Evolutionary conservation across 2,797 vertebrate genomes (phyloP).

Genomic region (Phylloscopus collybita): DNA sequence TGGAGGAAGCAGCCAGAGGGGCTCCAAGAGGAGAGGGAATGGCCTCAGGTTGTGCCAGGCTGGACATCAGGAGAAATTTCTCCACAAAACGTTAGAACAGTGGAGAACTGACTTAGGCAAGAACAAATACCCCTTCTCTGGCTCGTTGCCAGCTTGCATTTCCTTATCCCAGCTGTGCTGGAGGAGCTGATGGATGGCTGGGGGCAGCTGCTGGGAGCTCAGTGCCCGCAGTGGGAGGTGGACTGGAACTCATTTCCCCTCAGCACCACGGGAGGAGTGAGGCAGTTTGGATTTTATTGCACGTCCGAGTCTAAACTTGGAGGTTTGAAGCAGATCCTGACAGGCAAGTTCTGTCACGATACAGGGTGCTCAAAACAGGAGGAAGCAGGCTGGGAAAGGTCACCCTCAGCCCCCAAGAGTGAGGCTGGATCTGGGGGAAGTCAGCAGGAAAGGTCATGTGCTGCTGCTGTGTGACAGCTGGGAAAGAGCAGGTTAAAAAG

Average conservation of each 20-base stretch:
- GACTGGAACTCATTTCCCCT: not conserved
- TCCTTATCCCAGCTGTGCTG: not conserved
- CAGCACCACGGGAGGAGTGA: rapidly evolving
- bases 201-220: not conserved
- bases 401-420: not conserved
- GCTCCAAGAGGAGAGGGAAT: not conserved
- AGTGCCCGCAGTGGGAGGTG: not conserved
- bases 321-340: not conserved
- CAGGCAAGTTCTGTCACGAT: not conserved
- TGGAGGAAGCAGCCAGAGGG: no score
- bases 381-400: not conserved
- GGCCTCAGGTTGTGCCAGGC: not conserved
- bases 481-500: not conserved
- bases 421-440: not conserved
- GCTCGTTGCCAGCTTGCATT: not conserved
- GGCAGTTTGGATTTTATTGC: not conserved
- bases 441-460: not conserved
- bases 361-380: not conserved
- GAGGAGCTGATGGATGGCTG: rapidly evolving
- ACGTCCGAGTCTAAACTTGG: rapidly evolving
- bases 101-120: not conserved
- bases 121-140: not conserved
- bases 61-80: not conserved
- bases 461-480: not conserved
- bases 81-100: rapidly evolving